These are phyloP conservation scores for Steinernema scapterisci DNA, from an alignment of 2,888 invertebrate genomes.

Conservation along the genomic window DNA sequence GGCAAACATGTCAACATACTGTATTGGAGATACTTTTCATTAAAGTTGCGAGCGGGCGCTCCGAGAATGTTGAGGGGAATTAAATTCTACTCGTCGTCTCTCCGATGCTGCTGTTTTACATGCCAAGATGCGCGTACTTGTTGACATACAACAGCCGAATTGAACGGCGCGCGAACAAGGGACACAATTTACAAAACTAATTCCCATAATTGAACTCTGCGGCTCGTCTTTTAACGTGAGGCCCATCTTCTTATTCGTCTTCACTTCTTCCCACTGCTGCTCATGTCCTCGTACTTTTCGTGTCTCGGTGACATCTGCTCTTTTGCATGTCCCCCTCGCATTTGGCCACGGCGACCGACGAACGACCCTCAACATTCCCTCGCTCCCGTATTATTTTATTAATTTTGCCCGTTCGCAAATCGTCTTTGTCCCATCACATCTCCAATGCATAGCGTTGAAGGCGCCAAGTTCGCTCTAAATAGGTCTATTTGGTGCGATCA, in stretches of 20 bases:
- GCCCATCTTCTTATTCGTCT: background rate
- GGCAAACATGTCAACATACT: no score
- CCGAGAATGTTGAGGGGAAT: background rate
- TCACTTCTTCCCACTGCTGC: background rate
- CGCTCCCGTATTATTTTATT: constrained; percentile 25
- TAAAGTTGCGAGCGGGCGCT: no score
- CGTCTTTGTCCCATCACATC: constrained; percentile 26
- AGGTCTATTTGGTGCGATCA: constrained; percentile 13
- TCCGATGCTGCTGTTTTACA: background rate
- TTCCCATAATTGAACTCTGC: constrained; percentile 27
- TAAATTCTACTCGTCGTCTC: constrained; percentile 17
- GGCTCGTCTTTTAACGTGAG: background rate
- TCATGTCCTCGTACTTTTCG: background rate
- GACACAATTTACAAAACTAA: constrained; percentile 23
- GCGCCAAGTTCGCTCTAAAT: constrained; percentile 9
- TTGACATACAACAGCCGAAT: background rate
- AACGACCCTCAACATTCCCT: constrained; percentile 13
- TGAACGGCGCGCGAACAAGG: background rate
- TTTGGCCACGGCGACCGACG: no score
- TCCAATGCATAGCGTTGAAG: constrained; percentile 25
- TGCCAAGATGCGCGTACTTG: background rate
- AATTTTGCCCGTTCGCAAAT: constrained; percentile 25
- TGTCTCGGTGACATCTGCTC: constrained; percentile 5
- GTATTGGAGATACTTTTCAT: no score
- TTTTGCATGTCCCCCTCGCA: background rate